Conservation (phyloP, 2,797 vertebrate species). For the Enteromius unitaeniatus region DNA sequence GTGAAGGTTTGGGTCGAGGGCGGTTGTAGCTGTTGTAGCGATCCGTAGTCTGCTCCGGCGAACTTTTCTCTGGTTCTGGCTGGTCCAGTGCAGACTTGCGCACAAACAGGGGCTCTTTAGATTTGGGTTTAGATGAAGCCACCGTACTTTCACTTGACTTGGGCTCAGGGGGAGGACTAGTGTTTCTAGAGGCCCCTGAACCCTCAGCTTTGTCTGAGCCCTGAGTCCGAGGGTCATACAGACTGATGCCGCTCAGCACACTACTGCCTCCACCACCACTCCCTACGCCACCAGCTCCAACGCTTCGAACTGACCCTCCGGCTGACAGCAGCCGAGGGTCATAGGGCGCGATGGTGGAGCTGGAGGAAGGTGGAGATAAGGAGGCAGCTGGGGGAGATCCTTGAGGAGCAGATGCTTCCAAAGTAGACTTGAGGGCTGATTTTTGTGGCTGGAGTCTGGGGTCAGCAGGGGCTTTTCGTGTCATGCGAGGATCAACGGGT, state of each 20-base stretch:
- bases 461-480: constrained; percentile 80
- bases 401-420: constrained; percentile 51
- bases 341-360: constrained; percentile 83
- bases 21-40: constrained; percentile 95
- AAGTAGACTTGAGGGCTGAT: constrained; percentile 69
- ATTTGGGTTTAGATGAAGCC: constrained; percentile 75
- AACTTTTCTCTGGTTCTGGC: constrained; percentile 80
- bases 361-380: constrained; percentile 60
- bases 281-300: constrained; percentile 64
- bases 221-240: constrained; percentile 91
- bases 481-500: constrained; percentile 84
- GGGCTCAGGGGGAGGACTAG: constrained; percentile 72
- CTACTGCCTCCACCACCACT: constrained; percentile 81
- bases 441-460: constrained; percentile 85
- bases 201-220: constrained; percentile 70
- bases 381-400: constrained; percentile 51
- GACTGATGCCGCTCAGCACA: constrained; percentile 89
- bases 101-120: constrained; percentile 89
- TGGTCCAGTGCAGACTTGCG: constrained; percentile 92
- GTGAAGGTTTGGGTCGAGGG: constrained; percentile 82
- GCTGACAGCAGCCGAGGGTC: constrained; percentile 88
- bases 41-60: constrained; percentile 76
- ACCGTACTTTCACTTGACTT: constrained; percentile 71
- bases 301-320: constrained; percentile 80
- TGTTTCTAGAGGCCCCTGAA: constrained; percentile 64